These are phyloP conservation scores for Limonius californicus DNA, from an alignment of 1,140 invertebrate species.

Conservation along the genomic window DNA sequence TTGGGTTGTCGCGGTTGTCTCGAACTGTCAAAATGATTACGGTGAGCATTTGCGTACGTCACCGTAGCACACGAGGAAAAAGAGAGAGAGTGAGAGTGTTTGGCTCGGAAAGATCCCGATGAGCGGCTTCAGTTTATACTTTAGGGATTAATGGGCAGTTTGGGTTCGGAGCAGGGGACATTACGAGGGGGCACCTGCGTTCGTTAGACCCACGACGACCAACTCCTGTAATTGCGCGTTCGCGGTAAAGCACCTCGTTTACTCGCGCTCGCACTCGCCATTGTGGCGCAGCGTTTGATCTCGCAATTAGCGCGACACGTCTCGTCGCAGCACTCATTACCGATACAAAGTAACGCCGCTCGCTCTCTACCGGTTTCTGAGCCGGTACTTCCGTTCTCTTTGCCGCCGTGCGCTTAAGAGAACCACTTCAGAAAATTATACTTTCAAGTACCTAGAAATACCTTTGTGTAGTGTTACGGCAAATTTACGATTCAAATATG, in stretches of 20 bases:
- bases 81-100: too few species aligned
- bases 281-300: constrained; percentile 31
- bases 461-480: constrained; percentile 3
- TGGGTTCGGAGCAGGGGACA: neutral
- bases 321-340: constrained; percentile 30
- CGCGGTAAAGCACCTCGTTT: constrained; percentile 9
- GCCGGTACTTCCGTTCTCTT: constrained; percentile 25
- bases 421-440: constrained; percentile 14
- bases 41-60: neutral
- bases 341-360: constrained; percentile 30
- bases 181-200: neutral
- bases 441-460: constrained; percentile 12
- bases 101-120: too few species aligned
- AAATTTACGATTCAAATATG: constrained; percentile 11
- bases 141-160: neutral
- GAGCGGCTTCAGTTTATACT: neutral
- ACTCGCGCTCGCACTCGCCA: neutral
- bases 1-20: too few species aligned
- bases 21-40: neutral
- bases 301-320: constrained; percentile 36
- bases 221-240: neutral
- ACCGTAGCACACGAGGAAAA: neutral
- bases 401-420: constrained; percentile 16
- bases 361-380: constrained; percentile 23
- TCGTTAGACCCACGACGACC: neutral